Conservation (phyloP, 2,113 vertebrate genomes). For the Protobothrops mucrosquamatus region DNA sequence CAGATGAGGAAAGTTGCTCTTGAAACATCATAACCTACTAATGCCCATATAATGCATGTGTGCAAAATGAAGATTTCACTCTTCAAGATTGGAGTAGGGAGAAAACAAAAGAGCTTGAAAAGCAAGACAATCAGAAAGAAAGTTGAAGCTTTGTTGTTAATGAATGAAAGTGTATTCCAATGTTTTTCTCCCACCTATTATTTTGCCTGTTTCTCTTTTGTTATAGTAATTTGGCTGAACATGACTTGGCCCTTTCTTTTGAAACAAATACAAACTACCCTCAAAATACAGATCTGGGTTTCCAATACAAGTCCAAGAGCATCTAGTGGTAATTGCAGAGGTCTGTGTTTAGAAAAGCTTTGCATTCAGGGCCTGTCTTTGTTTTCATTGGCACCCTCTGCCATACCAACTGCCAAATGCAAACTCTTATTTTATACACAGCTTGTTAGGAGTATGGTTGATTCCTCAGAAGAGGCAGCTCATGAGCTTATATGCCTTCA, state of each 20-base stretch:
- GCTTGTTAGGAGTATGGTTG: not conserved
- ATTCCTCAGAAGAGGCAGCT: not conserved
- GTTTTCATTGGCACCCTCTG: not conserved
- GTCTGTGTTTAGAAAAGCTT: not conserved
- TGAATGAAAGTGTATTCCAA: not conserved
- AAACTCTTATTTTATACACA: not conserved
- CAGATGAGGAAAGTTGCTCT: not conserved
- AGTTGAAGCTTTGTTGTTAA: not conserved
- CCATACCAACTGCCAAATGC: not conserved
- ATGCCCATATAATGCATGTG: not conserved
- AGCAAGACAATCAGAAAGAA: not conserved
- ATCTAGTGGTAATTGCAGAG: not conserved
- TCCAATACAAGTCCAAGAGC: not conserved
- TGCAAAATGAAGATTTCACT: not conserved
- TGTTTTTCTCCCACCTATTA: not conserved
- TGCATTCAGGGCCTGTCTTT: not conserved
- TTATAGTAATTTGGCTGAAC: not conserved
- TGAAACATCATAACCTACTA: not conserved
- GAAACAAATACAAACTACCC: not conserved
- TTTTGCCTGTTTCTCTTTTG: not conserved
- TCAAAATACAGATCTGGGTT: not conserved
- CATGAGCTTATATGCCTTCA: not conserved
- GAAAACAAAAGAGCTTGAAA: not conserved
- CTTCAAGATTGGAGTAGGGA: not conserved
- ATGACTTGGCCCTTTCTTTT: not conserved